phyloP scores from a whole-genome alignment of 2,113 vertebrate genomes.

The Neolamprologus brichardi region DNA sequence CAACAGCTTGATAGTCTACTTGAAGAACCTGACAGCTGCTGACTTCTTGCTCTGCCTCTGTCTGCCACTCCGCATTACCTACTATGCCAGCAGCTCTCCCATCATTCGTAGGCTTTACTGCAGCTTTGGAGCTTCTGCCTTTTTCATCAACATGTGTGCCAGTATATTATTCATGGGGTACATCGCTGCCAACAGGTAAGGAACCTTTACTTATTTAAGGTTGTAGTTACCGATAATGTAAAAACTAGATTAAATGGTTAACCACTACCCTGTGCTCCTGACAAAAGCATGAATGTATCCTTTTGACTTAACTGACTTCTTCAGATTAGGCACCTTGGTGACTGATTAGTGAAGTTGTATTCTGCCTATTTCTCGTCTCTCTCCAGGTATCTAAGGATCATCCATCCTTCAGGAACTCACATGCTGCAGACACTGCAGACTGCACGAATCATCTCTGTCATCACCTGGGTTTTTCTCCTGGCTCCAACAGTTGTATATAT shows the following conservation, averaged over 20 bases:
- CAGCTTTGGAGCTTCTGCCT: not conserved
- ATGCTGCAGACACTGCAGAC: not conserved
- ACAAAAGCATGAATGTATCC: not conserved
- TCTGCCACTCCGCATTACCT: not conserved
- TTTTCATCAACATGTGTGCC: not conserved
- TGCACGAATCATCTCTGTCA: not conserved
- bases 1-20: not conserved
- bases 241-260: not conserved
- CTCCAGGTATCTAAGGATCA: not conserved
- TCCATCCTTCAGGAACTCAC: not conserved
- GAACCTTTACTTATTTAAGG: not conserved
- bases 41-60: not conserved
- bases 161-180: not conserved
- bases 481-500: not conserved
- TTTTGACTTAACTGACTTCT: not conserved
- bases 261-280: not conserved
- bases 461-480: not conserved
- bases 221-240: fast-evolving
- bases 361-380: not conserved
- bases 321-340: fast-evolving
- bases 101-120: not conserved
- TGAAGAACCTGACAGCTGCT: not conserved
- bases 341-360: not conserved
- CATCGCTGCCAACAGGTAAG: not conserved
- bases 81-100: not conserved